These are phyloP conservation scores for Micrasema longulum DNA, from an alignment of 1,140 invertebrate genomes.

Conservation along the genomic window DNA sequence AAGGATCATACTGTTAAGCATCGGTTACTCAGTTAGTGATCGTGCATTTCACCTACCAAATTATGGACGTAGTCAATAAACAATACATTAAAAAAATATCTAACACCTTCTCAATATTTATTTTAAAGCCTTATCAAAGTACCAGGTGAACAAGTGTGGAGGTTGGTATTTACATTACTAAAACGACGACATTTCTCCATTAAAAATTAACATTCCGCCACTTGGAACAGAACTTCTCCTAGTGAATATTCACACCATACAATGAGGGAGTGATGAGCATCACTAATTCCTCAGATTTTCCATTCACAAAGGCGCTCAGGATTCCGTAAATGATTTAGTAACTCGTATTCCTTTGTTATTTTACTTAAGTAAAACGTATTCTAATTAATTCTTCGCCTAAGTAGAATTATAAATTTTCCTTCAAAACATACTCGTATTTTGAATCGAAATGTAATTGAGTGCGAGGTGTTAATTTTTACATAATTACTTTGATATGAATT, in stretches of 20 bases:
- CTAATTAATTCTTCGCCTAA: background rate
- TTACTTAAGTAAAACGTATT: conserved; percentile 22
- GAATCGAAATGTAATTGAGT: too few species aligned
- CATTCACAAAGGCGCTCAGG: conserved; percentile 17
- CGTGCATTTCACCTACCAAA: too few species aligned
- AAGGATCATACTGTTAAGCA: too few species aligned
- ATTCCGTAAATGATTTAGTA: conserved; percentile 35
- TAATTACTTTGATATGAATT: too few species aligned
- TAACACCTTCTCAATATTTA: too few species aligned
- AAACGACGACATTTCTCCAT: conserved; percentile 46
- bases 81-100: too few species aligned
- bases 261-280: conserved; percentile 26
- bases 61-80: too few species aligned
- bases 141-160: background rate
- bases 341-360: conserved; percentile 29
- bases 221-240: background rate
- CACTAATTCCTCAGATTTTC: conserved; percentile 29
- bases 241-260: conserved; percentile 35
- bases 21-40: too few species aligned
- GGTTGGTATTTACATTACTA: conserved; percentile 8
- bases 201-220: conserved; percentile 50
- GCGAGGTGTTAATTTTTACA: too few species aligned
- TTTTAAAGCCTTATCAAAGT: conserved; percentile 13
- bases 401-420: too few species aligned
- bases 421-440: too few species aligned